These are phyloP conservation scores for Sphaeridia pumilis DNA, from an alignment of 2,888 invertebrate genomes.

Conservation along the genomic window DNA sequence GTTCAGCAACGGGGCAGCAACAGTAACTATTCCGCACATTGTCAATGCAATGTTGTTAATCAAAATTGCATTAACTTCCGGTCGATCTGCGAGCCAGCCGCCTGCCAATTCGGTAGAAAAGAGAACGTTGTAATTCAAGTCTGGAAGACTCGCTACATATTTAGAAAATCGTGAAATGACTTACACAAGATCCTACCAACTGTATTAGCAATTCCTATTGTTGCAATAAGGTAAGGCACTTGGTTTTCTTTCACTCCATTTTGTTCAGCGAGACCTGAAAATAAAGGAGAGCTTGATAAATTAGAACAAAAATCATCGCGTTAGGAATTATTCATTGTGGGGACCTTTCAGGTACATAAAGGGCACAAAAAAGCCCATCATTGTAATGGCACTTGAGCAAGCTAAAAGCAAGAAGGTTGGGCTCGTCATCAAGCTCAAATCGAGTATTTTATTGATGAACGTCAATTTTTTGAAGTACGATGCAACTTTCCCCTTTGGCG, in stretches of 20 bases:
- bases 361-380: conserved; percentile 93
- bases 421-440: conserved; percentile 69
- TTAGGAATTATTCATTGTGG: too few relatives aligned
- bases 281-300: too few relatives aligned
- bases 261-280: conserved; percentile 13
- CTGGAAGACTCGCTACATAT: too few relatives aligned
- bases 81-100: conserved; percentile 54
- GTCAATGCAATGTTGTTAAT: conserved; percentile 83
- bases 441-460: conserved; percentile 53
- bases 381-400: conserved; percentile 80
- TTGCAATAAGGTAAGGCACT: conserved; percentile 61
- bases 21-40: conserved; percentile 79
- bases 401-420: conserved; percentile 79
- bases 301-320: too few relatives aligned
- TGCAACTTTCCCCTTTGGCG: conserved; percentile 51
- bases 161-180: conserved; percentile 21
- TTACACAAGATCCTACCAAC: conserved; percentile 83
- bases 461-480: conserved; percentile 37
- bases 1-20: conserved; percentile 57
- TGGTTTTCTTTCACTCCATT: conserved; percentile 44
- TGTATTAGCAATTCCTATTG: conserved; percentile 85
- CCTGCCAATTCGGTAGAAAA: too few relatives aligned
- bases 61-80: conserved; percentile 69
- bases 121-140: too few relatives aligned
- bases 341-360: conserved; percentile 60